phyloP scores from a whole-genome alignment of 2,888 invertebrate species.

The Apodemia duryi region DNA sequence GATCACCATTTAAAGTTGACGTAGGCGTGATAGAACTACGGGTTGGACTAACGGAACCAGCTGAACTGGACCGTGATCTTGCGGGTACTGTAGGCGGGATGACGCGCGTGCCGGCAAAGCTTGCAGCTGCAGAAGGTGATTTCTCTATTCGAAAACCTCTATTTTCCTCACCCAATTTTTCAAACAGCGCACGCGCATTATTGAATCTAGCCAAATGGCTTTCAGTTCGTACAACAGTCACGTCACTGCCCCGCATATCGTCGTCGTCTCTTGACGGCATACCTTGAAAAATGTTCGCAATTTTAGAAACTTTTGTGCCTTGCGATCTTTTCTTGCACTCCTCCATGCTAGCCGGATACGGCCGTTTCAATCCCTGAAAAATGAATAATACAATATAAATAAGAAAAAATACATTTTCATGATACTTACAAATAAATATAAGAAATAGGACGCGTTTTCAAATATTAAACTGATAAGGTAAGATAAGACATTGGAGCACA shows the following conservation, averaged over 20 bases:
- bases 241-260: slow-evolving; percentile 76
- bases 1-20: slow-evolving; percentile 65
- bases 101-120: slow-evolving; percentile 75
- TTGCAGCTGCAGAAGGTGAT: slow-evolving; percentile 77
- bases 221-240: slow-evolving; percentile 90
- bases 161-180: slow-evolving; percentile 90
- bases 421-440: slow-evolving; percentile 33
- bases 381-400: slow-evolving; percentile 47
- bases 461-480: slow-evolving; percentile 50
- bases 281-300: slow-evolving; percentile 93
- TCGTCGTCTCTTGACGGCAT: slow-evolving; percentile 81
- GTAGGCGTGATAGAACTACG: slow-evolving; percentile 76
- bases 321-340: slow-evolving; percentile 82
- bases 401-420: slow-evolving; percentile 37
- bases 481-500: slow-evolving; percentile 57
- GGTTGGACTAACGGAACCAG: slow-evolving; percentile 81
- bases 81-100: slow-evolving; percentile 74
- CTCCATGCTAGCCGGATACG: slow-evolving; percentile 80
- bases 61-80: slow-evolving; percentile 83
- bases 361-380: slow-evolving; percentile 75
- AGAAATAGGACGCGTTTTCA: slow-evolving; percentile 48
- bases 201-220: slow-evolving; percentile 95
- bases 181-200: slow-evolving; percentile 93
- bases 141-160: slow-evolving; percentile 79
- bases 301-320: slow-evolving; percentile 93